These are phyloP conservation scores for Megastigmus dorsalis DNA, from an alignment of 2,888 invertebrate species.

Conservation along the genomic window DNA sequence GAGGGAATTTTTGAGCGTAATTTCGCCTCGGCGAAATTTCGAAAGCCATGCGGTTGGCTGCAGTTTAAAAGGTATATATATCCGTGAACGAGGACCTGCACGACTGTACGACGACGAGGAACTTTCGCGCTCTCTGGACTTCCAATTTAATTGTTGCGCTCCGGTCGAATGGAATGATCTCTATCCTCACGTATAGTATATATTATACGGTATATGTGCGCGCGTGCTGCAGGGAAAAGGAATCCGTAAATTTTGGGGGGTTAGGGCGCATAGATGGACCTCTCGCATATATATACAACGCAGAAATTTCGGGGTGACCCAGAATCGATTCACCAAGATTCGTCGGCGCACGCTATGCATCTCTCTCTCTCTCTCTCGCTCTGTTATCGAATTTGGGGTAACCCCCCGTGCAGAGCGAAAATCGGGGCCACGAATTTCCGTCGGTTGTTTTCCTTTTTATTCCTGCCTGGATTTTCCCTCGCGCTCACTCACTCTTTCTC, in stretches of 20 bases:
- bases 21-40: not conserved
- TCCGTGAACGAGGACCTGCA: too few species aligned
- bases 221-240: too few species aligned
- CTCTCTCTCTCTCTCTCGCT: not conserved
- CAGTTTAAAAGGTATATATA: not conserved
- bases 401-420: too few species aligned
- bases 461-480: too few species aligned
- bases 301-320: conserved; percentile 27
- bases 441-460: too few species aligned
- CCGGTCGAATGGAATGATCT: conserved; percentile 27
- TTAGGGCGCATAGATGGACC: too few species aligned
- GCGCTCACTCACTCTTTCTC: not conserved
- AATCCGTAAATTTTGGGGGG: not conserved
- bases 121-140: conserved; percentile 1
- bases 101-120: not conserved
- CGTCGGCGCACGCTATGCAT: not conserved
- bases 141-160: conserved; percentile 38
- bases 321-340: conserved; percentile 13
- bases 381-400: too few species aligned
- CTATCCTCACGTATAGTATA: too few species aligned
- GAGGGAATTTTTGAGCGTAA: conserved; percentile 19
- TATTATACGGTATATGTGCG: too few species aligned
- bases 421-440: too few species aligned
- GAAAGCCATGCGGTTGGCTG: not conserved
- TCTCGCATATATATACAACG: too few species aligned